phyloP scores from a whole-genome alignment of 2,113 vertebrate genomes.

The Notarius quadriscutis region DNA sequence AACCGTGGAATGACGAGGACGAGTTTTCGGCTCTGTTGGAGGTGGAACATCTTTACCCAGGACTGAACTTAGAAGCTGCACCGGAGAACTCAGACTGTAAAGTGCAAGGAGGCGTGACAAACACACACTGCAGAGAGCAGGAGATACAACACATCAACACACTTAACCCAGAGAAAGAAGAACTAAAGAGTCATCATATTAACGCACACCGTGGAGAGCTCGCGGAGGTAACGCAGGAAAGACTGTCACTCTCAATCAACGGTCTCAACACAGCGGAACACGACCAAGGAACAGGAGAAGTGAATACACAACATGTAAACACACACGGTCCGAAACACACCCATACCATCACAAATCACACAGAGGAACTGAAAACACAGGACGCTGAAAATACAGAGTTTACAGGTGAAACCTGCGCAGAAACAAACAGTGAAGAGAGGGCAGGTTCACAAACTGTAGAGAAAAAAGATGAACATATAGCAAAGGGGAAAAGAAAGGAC shows the following conservation, averaged over 20 bases:
- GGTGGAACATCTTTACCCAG: slow-evolving; percentile 54
- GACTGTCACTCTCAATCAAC: background rate
- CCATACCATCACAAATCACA: background rate
- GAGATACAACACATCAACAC: background rate
- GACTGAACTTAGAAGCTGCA: slow-evolving; percentile 17
- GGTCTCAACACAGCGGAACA: background rate
- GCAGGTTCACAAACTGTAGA: background rate
- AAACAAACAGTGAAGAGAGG: background rate
- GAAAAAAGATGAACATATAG: background rate
- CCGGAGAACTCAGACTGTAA: slow-evolving; percentile 60
- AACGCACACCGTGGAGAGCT: background rate
- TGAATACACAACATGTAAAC: background rate
- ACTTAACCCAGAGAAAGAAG: background rate
- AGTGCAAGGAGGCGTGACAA: slow-evolving; percentile 56
- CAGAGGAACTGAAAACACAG: background rate
- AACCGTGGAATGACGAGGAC: slow-evolving; percentile 74
- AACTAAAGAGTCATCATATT: slow-evolving; percentile 1
- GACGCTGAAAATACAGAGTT: background rate
- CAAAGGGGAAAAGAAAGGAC: background rate
- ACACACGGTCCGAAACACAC: background rate
- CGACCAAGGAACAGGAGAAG: background rate
- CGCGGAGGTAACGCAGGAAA: background rate
- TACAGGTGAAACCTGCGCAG: background rate
- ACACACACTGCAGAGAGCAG: slow-evolving; percentile 40
- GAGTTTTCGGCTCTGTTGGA: slow-evolving; percentile 66